phyloP scores from a whole-genome alignment of 2,888 invertebrate species.

The Mythimna vitellina region DNA sequence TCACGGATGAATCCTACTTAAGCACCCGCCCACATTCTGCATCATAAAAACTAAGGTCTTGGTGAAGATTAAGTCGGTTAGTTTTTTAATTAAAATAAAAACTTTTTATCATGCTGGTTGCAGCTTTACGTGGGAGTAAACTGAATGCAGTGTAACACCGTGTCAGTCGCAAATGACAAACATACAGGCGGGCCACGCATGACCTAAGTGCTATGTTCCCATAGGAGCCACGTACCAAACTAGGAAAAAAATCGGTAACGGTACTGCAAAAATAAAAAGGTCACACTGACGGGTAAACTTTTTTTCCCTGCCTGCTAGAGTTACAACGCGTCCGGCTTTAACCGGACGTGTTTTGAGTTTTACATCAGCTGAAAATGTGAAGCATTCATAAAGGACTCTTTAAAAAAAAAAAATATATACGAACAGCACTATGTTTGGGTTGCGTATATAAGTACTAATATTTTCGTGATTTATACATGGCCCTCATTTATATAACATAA shows the following conservation, averaged over 20 bases:
- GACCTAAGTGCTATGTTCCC: slow-evolving; percentile 17
- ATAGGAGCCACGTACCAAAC: not conserved
- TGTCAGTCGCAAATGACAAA: slow-evolving; percentile 19
- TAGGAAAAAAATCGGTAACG: slow-evolving; percentile 13
- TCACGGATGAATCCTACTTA: slow-evolving; percentile 12
- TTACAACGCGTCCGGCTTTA: slow-evolving; percentile 24
- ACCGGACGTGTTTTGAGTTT: slow-evolving; percentile 28
- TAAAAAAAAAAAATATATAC: not conserved
- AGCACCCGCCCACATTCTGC: slow-evolving; percentile 18
- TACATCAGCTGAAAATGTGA: slow-evolving; percentile 24
- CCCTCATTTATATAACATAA: not conserved
- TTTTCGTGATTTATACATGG: not conserved
- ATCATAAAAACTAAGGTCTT: slow-evolving; percentile 23
- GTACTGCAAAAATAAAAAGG: slow-evolving; percentile 33
- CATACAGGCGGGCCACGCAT: not conserved
- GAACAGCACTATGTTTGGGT: not conserved
- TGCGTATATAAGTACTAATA: not conserved
- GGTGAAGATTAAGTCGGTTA: slow-evolving; percentile 5
- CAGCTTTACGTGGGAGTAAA: slow-evolving; percentile 1
- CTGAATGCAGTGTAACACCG: slow-evolving; percentile 1
- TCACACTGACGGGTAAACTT: slow-evolving; percentile 24
- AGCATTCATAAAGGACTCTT: not conserved
- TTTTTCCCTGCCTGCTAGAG: slow-evolving; percentile 14
- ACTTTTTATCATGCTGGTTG: not conserved
- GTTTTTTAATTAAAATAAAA: slow-evolving; percentile 15